Evolutionary conservation across 2,888 invertebrate species (phyloP).

Genomic region (Stenoptilia bipunctidactyla): DNA sequence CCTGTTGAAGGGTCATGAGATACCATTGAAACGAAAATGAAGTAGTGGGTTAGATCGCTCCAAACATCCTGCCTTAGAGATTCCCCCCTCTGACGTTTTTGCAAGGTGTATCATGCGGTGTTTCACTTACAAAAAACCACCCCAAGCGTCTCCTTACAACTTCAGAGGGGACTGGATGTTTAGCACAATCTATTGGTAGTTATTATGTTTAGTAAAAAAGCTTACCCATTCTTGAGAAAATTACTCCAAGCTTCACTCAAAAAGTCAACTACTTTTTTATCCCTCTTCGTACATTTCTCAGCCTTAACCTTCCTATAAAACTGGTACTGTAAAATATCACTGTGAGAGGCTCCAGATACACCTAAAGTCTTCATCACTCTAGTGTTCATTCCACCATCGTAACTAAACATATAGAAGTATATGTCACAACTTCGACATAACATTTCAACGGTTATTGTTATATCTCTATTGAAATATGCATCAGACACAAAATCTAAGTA

Average conservation of each 20-base stretch:
- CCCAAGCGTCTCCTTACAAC: too few relatives aligned
- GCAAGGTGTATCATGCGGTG: too few relatives aligned
- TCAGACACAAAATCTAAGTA: slow-evolving; percentile 40
- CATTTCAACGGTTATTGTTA: slow-evolving; percentile 27
- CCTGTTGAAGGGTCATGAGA: too few relatives aligned
- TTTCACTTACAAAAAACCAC: too few relatives aligned
- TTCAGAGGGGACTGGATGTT: too few relatives aligned
- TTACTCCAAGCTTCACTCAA: slow-evolving; percentile 40
- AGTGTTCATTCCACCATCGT: slow-evolving; percentile 40
- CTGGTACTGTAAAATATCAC: slow-evolving; percentile 46
- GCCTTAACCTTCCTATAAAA: slow-evolving; percentile 44
- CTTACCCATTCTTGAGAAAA: slow-evolving; percentile 51
- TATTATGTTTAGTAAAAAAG: too few relatives aligned
- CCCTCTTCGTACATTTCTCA: slow-evolving; percentile 23
- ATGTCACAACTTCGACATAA: slow-evolving; percentile 25
- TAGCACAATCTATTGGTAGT: too few relatives aligned
- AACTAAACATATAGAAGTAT: slow-evolving; percentile 38
- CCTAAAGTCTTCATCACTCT: slow-evolving; percentile 36
- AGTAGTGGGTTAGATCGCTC: too few relatives aligned
- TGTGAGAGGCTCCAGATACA: slow-evolving; percentile 41
- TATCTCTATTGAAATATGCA: slow-evolving; percentile 33
- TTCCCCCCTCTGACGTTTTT: too few relatives aligned
- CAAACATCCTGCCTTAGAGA: too few relatives aligned
- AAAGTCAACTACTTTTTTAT: slow-evolving; percentile 30
- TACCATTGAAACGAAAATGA: too few relatives aligned